Base-by-base conservation (phyloP, 2,888 invertebrate genomes). In the Chrysolina oricalcia region DNA sequence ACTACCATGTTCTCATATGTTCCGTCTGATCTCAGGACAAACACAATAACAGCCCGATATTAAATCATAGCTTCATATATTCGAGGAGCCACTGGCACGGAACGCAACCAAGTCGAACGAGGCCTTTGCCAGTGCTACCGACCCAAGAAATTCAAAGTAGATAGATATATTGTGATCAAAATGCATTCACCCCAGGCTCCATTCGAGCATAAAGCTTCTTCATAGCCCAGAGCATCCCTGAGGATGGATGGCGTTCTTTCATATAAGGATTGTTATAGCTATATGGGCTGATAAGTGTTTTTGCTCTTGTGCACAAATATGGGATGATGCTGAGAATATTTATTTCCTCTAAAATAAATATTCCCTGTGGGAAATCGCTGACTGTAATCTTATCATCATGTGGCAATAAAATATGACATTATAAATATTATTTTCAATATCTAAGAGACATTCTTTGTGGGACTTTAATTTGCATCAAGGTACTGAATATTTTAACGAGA, bases 61-160 rank as follows among this genome's bases (percentile, higher is more conserved):
- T 75, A 59, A 75, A 75, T 72, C 69, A 72, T 72, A 75, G 72
- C 69, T 64, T 63, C 65, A 71, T 65, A 70, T 75, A 70, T 72
- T 75, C 75, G 70, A 43, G 59, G 50, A 72, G 21, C 65, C 72
- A 72, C 64, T 41, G 68, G 75, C 59, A 70, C 50, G 72, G 70
- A 75, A 75, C 53, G 69, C 27, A 41, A 67, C 17, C 59, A 62
- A 66, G 59, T 59, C 15, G 59, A 23, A 59, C 21, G 9, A 35
- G 59, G 67, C 74, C 64, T 74, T 73, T 74, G 70, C 56, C 69
- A 56, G 59, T 65, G 69, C 65, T 65, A 67, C 71, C 48, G 62
- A 73, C 53, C 41, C 65, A 73, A 41, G 50, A 27, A 72, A 27
- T 59, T 59, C 23, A 23, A 59, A 15, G 59, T 8, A 59, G 15